Percentiles rank a stretch among this genome's conserved stretches.
These are phyloP conservation scores for Erethizon dorsatum DNA, from an alignment of 2,797 vertebrate species.

Conservation along the genomic window DNA sequence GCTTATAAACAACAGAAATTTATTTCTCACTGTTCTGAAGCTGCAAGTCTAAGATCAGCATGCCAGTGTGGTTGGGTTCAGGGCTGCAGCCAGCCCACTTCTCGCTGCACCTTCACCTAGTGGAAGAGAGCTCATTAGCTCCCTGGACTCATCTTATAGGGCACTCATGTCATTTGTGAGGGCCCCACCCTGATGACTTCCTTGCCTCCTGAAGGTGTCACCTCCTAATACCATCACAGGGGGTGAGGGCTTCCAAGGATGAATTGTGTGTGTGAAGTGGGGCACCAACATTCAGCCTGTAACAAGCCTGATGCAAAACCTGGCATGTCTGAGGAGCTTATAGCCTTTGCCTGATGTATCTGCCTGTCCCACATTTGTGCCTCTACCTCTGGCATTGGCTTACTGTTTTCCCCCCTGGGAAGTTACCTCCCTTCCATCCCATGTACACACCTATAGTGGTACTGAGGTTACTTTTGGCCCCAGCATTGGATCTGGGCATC, in stretches of 20 bases:
- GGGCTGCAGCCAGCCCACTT: background rate
- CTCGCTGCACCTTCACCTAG: background rate
- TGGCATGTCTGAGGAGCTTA: background rate
- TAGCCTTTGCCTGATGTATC: too few species aligned
- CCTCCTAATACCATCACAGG: background rate
- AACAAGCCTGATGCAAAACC: background rate
- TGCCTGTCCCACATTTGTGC: background rate
- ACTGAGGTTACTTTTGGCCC: background rate
- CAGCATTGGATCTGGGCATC: background rate
- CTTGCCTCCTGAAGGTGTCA: too few species aligned
- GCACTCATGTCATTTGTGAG: background rate
- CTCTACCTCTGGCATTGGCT: background rate
- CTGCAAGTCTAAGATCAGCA: background rate
- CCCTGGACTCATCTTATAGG: background rate
- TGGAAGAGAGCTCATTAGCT: background rate
- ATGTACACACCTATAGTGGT: rapidly evolving
- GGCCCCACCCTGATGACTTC: background rate
- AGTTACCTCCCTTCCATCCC: background rate
- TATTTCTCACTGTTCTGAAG: background rate
- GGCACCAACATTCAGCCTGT: background rate
- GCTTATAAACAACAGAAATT: conserved; percentile 48
- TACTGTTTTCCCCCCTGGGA: background rate
- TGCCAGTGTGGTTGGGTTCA: background rate
- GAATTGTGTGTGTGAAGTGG: background rate
- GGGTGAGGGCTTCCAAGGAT: background rate